Percentiles rank a stretch among this genome's conserved stretches.
These are phyloP conservation scores for Bombus vancouverensis DNA, from an alignment of 1,140 invertebrate genomes.

Conservation along the genomic window DNA sequence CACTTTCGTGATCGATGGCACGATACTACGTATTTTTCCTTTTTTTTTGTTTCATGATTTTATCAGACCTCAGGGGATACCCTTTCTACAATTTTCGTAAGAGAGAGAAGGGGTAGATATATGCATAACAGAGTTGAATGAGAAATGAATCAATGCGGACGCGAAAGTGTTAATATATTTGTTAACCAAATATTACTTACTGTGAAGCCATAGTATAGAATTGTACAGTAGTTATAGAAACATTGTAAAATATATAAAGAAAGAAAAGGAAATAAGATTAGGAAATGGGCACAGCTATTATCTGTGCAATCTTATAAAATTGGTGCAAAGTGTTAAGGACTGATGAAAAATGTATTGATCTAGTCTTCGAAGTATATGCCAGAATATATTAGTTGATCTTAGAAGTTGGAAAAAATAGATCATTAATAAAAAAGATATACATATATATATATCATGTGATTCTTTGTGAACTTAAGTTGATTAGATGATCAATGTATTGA, in stretches of 20 bases:
- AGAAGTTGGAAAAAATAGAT: neutral
- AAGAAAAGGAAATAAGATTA: neutral
- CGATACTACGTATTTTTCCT: neutral
- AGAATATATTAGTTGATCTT: slow-evolving; percentile 27
- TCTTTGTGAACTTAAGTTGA: slow-evolving; percentile 20
- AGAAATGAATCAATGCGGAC: neutral
- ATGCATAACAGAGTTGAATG: neutral
- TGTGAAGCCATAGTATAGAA: slow-evolving; percentile 3
- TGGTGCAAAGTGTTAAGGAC: slow-evolving; percentile 36
- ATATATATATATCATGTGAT: slow-evolving; percentile 3
- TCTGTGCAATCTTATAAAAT: slow-evolving; percentile 25
- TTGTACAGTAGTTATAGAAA: slow-evolving; percentile 37
- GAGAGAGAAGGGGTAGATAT: too few relatives aligned
- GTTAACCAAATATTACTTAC: slow-evolving; percentile 20
- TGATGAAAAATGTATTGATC: slow-evolving; percentile 39
- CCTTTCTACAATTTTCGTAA: neutral
- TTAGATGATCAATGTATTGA: slow-evolving; percentile 10
- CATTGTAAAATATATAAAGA: slow-evolving; percentile 25
- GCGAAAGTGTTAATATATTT: slow-evolving; percentile 28
- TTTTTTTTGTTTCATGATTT: neutral
- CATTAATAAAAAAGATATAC: neutral
- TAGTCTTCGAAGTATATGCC: slow-evolving; percentile 51
- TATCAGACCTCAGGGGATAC: neutral
- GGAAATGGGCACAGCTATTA: neutral
- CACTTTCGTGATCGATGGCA: neutral